phyloP scores from a whole-genome alignment of 2,797 vertebrate genomes.

The Microtus californicus region DNA sequence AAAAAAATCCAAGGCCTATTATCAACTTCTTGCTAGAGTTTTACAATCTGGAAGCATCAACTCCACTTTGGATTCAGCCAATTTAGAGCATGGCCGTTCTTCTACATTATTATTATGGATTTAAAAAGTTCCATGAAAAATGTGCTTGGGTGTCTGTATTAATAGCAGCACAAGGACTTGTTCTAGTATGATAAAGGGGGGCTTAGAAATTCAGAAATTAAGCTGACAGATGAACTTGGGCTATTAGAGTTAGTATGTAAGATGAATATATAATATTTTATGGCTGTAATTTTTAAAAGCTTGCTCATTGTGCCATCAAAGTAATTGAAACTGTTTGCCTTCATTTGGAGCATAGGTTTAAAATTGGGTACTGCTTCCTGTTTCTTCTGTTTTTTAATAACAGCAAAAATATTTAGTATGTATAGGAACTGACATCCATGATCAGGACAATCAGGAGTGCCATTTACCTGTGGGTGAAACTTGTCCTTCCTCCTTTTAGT shows the following conservation, averaged over 20 bases:
- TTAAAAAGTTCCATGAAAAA: not conserved
- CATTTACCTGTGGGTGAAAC: not conserved
- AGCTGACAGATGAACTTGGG: not conserved
- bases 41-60: not conserved
- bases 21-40: not conserved
- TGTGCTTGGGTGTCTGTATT: not conserved
- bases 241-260: not conserved
- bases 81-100: not conserved
- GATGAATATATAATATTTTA: not conserved
- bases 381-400: slow-evolving; percentile 7
- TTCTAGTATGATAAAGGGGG: not conserved
- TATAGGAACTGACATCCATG: not conserved
- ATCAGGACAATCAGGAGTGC: not conserved
- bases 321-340: not conserved
- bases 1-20: not conserved
- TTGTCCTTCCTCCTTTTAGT: not conserved
- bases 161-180: not conserved
- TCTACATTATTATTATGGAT: slow-evolving; percentile 13
- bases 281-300: slow-evolving; percentile 30
- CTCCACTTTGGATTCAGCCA: not conserved
- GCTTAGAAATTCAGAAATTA: not conserved
- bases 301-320: not conserved
- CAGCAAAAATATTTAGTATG: slow-evolving; percentile 11
- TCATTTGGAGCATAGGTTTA: not conserved
- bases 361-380: not conserved